Base-by-base conservation (phyloP, 2,797 vertebrate species). In the Chrosomus eos region DNA sequence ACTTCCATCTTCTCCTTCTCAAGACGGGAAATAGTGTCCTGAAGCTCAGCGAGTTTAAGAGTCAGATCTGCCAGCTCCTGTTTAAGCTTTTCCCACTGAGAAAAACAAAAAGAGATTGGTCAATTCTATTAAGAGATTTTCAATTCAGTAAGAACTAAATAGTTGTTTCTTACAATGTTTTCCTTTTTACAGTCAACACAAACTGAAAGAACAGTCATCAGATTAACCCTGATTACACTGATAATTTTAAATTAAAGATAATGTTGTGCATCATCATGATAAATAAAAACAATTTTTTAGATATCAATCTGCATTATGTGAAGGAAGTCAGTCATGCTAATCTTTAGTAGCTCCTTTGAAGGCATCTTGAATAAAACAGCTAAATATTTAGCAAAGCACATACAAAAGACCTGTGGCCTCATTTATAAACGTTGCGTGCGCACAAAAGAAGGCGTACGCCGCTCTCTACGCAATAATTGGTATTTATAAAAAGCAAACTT, bases 61-160 rank as follows among this genome's bases (percentile, higher is more conserved):
- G 79, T 71, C 0, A 96, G 91, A 53, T 76, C 89, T 82, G 91
- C 83, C 18, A 95, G 91, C 82, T 97, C 95, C 88, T 95, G 94
- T 75, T 93, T 95, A 80, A 97, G 88, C 53, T 91, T 91, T 60
- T 97, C 96, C 85, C 95, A 83, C 96, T 96, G 91, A 48, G 43
- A 7, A 18, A 72, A 51, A 21, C 6, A 19, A 40, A 48, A 81
- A 21, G 36, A 16, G 13, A 40, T 3, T 9, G 2, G 26, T 21
- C 9, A 31, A 33, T 40, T 58, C 7, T 14, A 43, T 26, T 4
- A 58, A 60, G 5, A 7, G 7, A 9, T 26, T n/a, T 77, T 60
- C 5, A n/a, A 11, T 21, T 74, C 26, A 73, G 10, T 19, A 31
- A 28, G 60, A 64, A 33, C 13, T 74, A 13, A 79, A 64, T 13